A percentile compares a stretch with the other conserved stretches of the same genome.
phyloP scores from a whole-genome alignment of 2,797 vertebrate species.

The Trachops cirrhosus region DNA sequence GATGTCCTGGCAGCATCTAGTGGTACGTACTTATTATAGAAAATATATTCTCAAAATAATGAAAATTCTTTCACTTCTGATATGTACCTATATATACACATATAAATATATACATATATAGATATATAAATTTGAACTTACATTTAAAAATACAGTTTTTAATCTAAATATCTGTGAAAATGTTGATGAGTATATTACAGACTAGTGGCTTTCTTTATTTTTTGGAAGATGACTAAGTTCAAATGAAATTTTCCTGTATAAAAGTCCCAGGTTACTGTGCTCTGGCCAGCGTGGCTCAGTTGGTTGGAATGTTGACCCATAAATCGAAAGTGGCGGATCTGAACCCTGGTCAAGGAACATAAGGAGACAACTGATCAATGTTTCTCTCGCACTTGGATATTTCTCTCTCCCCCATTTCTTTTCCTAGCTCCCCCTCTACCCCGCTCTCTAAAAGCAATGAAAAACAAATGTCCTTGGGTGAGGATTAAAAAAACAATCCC shows the following conservation, averaged over 20 bases:
- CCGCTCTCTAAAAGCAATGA: neutral
- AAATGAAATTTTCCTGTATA: slow-evolving; percentile 11
- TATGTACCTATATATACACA: neutral
- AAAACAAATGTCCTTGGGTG: neutral
- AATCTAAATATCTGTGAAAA: neutral
- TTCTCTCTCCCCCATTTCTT: too few relatives aligned
- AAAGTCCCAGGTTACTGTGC: neutral
- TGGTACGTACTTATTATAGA: slow-evolving; percentile 83
- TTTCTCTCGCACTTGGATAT: too few relatives aligned
- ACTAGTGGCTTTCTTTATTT: neutral
- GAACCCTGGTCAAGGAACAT: neutral
- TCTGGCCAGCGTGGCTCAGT: neutral
- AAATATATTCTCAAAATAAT: neutral
- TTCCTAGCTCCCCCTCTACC: too few relatives aligned
- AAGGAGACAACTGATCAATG: neutral
- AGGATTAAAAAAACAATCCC: neutral
- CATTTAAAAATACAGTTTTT: slow-evolving; percentile 22
- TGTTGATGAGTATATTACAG: neutral
- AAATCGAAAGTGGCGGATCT: neutral
- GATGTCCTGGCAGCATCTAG: slow-evolving; percentile 97
- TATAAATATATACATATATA: neutral
- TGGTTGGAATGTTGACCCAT: neutral
- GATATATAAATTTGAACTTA: neutral
- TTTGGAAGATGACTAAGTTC: slow-evolving; percentile 23
- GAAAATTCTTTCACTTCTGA: slow-evolving; percentile 20